These are phyloP conservation scores for Hypotaenidia philippensis DNA, from an alignment of 2,797 vertebrate genomes.

Conservation along the genomic window DNA sequence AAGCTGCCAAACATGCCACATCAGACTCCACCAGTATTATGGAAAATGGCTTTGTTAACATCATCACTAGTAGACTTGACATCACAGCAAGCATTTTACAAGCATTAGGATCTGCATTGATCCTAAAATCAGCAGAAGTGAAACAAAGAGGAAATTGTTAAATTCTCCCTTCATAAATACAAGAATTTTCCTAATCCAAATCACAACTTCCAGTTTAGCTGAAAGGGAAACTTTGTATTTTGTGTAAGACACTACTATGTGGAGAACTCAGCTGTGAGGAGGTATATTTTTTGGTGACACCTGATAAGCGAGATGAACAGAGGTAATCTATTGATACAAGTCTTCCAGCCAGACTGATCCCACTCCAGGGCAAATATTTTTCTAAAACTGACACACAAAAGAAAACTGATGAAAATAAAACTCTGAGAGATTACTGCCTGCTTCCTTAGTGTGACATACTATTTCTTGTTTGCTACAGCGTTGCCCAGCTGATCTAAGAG, in stretches of 20 bases:
- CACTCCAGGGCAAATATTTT: not conserved
- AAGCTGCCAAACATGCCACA: not conserved
- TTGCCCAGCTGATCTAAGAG: not conserved
- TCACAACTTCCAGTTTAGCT: not conserved
- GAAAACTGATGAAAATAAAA: not conserved
- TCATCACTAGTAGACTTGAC: not conserved
- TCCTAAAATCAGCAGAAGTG: not conserved
- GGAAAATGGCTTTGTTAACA: not conserved
- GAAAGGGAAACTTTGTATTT: not conserved
- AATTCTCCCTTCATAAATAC: not conserved
- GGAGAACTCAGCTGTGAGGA: not conserved
- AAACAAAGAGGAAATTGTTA: not conserved
- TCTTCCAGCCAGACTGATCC: not conserved
- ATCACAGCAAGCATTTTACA: not conserved
- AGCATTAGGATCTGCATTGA: not conserved
- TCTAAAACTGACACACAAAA: not conserved
- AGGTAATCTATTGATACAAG: not conserved
- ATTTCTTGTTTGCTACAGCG: not conserved
- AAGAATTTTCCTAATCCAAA: not conserved
- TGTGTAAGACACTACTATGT: not conserved
- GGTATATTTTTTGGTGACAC: not conserved
- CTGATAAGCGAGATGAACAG: not conserved
- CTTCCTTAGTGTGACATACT: not conserved
- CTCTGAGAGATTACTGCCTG: not conserved
- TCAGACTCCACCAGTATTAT: not conserved